Conservation (phyloP, 1,140 invertebrate species). For the Acromyrmex heyeri region DNA sequence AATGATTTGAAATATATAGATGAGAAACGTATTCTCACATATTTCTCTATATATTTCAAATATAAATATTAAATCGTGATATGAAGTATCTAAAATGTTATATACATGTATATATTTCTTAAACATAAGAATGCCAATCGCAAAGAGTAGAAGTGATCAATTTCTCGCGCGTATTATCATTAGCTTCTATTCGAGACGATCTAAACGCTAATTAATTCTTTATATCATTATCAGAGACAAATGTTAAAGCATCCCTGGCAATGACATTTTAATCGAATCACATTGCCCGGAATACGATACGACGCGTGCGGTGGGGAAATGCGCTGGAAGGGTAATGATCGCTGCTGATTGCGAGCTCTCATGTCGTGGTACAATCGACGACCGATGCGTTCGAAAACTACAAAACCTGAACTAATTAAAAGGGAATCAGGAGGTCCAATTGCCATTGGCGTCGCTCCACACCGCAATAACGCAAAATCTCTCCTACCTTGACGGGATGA, state of each 20-base stretch:
- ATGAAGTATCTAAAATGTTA: too few species aligned
- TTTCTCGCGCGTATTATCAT: not conserved
- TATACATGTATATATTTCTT: too few species aligned
- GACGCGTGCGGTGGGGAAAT: conserved; percentile 10
- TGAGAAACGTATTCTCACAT: too few species aligned
- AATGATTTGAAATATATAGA: too few species aligned
- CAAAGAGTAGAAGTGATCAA: too few species aligned
- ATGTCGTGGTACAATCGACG: conserved; percentile 68
- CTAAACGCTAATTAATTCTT: conserved; percentile 52
- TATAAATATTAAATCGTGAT: too few species aligned
- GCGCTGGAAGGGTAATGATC: conserved; percentile 59
- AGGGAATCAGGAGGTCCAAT: conserved; percentile 75
- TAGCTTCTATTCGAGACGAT: not conserved
- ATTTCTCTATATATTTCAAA: too few species aligned
- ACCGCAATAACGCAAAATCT: conserved; percentile 62
- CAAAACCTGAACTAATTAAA: conserved; percentile 84
- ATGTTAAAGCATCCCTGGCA: conserved; percentile 46
- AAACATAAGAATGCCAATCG: too few species aligned
- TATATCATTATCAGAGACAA: conserved; percentile 34
- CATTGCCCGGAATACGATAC: conserved; percentile 44
- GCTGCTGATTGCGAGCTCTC: conserved; percentile 51
- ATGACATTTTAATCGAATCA: conserved; percentile 72
- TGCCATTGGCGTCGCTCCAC: conserved; percentile 13
- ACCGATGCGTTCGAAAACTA: conserved; percentile 74
- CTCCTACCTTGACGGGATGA: conserved; percentile 40